Conservation (phyloP, 2,888 invertebrate species). For the Phragmatobia fuliginosa region DNA sequence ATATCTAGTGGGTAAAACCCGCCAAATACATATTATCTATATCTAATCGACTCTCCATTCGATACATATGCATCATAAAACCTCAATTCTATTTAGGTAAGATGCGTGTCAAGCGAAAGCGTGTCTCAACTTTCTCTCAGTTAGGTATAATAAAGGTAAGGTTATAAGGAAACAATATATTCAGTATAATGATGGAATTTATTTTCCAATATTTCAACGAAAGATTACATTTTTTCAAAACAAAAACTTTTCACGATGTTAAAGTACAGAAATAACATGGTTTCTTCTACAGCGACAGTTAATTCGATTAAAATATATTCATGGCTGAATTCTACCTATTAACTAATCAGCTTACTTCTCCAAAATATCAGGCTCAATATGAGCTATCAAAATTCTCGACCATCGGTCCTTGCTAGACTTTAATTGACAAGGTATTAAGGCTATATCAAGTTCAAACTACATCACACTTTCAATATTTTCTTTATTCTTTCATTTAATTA, state of each 20-base stretch:
- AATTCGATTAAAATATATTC: slow-evolving; percentile 71
- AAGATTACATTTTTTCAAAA: slow-evolving; percentile 76
- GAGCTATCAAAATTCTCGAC: slow-evolving; percentile 83
- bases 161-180: slow-evolving; percentile 63
- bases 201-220: slow-evolving; percentile 79
- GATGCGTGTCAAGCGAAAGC: neutral
- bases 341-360: slow-evolving; percentile 74
- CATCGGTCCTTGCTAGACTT: slow-evolving; percentile 72
- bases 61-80: neutral
- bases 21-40: neutral
- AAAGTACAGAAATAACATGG: slow-evolving; percentile 73
- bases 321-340: slow-evolving; percentile 81
- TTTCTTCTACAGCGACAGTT: slow-evolving; percentile 68
- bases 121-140: neutral
- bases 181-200: slow-evolving; percentile 79
- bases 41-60: neutral
- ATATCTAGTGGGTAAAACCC: neutral
- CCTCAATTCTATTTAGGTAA: neutral
- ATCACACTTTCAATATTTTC: slow-evolving; percentile 61
- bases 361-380: slow-evolving; percentile 84
- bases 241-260: slow-evolving; percentile 71
- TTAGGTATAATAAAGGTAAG: slow-evolving; percentile 5
- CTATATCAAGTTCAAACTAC: slow-evolving; percentile 68
- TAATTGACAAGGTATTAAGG: slow-evolving; percentile 75
- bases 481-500: slow-evolving; percentile 68